phyloP scores from a whole-genome alignment of 2,797 vertebrate genomes.

The Sus cebifrons region DNA sequence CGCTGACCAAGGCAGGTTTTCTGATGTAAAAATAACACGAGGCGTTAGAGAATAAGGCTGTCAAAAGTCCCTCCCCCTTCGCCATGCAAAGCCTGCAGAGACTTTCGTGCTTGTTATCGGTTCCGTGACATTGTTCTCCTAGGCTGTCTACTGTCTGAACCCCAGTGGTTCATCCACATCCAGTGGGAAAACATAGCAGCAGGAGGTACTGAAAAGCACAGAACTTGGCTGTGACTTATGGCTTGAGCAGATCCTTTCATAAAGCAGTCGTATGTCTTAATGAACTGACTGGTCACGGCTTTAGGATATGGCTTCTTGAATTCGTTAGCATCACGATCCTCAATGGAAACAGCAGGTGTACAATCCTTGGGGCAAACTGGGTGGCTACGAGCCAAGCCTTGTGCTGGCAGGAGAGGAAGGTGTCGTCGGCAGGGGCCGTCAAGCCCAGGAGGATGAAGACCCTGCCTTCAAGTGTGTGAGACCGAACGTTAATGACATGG shows the following conservation, averaged over 20 bases:
- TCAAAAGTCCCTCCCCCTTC: background rate
- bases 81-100: background rate
- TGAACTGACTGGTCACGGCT: background rate
- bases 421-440: fast-evolving
- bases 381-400: background rate
- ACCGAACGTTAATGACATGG: background rate
- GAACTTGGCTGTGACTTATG: fast-evolving
- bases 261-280: background rate
- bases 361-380: too few relatives aligned
- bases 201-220: background rate
- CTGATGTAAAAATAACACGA: background rate
- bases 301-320: background rate
- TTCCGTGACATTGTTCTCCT: background rate
- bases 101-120: too few relatives aligned
- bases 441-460: too few relatives aligned
- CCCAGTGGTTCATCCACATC: background rate
- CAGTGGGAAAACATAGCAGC: background rate
- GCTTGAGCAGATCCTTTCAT: background rate
- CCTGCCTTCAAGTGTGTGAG: background rate
- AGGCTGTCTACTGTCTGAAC: background rate
- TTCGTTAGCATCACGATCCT: too few relatives aligned
- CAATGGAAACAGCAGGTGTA: background rate
- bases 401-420: background rate
- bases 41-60: background rate
- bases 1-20: background rate